Evolutionary conservation across 2,888 invertebrate genomes (phyloP).

Genomic region (Lycaena phlaeas): DNA sequence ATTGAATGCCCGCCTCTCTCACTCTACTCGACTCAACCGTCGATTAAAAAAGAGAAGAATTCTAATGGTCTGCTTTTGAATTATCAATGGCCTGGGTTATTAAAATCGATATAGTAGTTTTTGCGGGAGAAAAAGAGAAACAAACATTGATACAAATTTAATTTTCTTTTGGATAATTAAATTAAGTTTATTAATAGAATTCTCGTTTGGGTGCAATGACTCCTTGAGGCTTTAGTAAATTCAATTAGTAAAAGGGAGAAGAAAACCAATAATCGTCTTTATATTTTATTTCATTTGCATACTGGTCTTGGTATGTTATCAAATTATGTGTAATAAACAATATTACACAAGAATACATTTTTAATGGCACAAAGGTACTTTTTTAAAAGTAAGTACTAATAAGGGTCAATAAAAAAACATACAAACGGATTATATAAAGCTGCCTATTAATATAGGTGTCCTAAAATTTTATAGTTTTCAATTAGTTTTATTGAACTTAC

Average conservation of each 20-base stretch:
- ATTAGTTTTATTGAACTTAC: background rate
- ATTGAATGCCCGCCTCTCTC: too few relatives aligned
- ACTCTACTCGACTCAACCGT: too few relatives aligned
- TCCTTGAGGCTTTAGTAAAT: too few relatives aligned
- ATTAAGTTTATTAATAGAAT: too few relatives aligned
- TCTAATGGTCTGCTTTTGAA: too few relatives aligned
- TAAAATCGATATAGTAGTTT: too few relatives aligned
- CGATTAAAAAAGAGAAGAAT: too few relatives aligned
- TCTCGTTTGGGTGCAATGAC: too few relatives aligned
- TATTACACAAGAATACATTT: slow-evolving; percentile 22
- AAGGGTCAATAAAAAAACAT: background rate
- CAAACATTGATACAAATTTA: too few relatives aligned
- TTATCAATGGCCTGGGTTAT: too few relatives aligned
- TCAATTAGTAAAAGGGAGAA: background rate
- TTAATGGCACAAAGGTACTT: slow-evolving; percentile 22
- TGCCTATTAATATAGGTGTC: background rate
- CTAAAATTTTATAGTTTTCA: background rate
- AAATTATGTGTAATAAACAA: slow-evolving; percentile 22
- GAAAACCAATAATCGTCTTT: background rate
- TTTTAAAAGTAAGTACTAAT: background rate
- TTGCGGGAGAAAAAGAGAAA: too few relatives aligned
- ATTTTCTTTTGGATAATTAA: too few relatives aligned
- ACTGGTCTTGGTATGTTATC: slow-evolving; percentile 25
- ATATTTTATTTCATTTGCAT: slow-evolving; percentile 24
- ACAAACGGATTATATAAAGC: background rate